Percentiles rank a stretch among this genome's conserved stretches.
These are phyloP conservation scores for Disparrhopalites patrizii DNA, from an alignment of 2,888 invertebrate species.

Conservation along the genomic window DNA sequence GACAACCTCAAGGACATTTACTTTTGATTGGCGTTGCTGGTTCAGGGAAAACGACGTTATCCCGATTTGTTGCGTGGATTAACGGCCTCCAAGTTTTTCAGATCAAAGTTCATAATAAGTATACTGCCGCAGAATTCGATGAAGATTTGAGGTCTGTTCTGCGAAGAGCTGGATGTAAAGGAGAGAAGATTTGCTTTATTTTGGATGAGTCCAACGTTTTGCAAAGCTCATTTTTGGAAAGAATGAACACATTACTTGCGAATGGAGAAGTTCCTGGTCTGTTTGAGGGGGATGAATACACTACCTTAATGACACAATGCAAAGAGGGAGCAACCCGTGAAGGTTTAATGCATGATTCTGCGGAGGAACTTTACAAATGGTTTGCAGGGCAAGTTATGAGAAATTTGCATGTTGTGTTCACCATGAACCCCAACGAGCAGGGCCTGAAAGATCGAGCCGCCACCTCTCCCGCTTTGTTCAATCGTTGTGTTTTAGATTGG, in stretches of 20 bases:
- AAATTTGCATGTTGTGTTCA: conserved; percentile 98
- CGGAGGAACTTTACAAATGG: conserved; percentile 99
- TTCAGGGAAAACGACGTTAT: conserved; percentile 97
- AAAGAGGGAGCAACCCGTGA: conserved; percentile 98
- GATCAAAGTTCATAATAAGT: conserved; percentile 99
- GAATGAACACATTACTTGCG: conserved; percentile 97
- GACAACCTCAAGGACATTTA: conserved; percentile 97
- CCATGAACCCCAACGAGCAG: conserved; percentile 99
- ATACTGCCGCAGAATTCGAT: conserved; percentile 97
- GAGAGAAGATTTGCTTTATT: conserved; percentile 98
- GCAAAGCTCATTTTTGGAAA: conserved; percentile 96
- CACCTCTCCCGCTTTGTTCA: conserved; percentile 98
- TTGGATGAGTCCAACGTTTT: conserved; percentile 98
- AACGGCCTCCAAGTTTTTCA: conserved; percentile 99
- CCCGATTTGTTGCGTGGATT: conserved; percentile 99
- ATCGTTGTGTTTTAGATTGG: conserved; percentile 98
- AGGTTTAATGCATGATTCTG: conserved; percentile 96
- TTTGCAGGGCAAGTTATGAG: conserved; percentile 99
- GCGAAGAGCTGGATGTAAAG: conserved; percentile 82
- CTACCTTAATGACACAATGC: conserved; percentile 98
- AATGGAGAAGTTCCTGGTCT: conserved; percentile 97
- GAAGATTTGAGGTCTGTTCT: conserved; percentile 91
- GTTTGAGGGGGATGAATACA: conserved; percentile 95
- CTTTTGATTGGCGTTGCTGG: conserved; percentile 97
- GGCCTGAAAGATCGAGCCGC: conserved; percentile 97